Percentiles rank a stretch among this genome's conserved stretches.
phyloP scores from a whole-genome alignment of 2,797 vertebrate species.

The Anableps anableps region DNA sequence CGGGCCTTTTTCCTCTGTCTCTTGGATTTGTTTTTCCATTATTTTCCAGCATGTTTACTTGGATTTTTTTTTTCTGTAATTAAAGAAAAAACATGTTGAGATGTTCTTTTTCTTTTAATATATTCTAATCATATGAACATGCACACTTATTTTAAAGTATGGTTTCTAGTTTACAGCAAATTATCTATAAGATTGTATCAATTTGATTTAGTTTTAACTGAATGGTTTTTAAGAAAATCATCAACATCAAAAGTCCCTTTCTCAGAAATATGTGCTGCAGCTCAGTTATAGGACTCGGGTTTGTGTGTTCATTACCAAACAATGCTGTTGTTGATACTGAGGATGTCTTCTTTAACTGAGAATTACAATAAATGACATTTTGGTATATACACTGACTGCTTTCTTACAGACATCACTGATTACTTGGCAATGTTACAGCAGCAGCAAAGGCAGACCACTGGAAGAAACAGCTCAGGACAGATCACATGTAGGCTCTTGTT shows the following conservation, averaged over 20 bases:
- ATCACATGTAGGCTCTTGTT: background rate
- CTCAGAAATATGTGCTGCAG: background rate
- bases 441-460: background rate
- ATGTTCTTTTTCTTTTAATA: background rate
- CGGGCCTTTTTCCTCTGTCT: slow-evolving; percentile 56
- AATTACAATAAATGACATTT: background rate
- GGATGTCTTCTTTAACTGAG: background rate
- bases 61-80: slow-evolving; percentile 19
- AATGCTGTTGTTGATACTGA: background rate
- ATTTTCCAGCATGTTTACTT: slow-evolving; percentile 55
- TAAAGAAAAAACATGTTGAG: background rate
- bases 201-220: background rate
- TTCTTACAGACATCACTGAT: slow-evolving; percentile 2
- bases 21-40: slow-evolving; percentile 42
- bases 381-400: background rate
- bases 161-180: background rate
- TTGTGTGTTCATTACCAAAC: background rate
- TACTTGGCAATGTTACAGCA: background rate
- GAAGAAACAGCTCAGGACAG: background rate
- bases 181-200: background rate
- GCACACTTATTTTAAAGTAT: background rate
- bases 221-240: background rate
- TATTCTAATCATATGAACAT: background rate
- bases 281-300: background rate
- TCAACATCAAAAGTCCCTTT: background rate